These are phyloP conservation scores for Chiropotes sagulatus DNA, from an alignment of 2,797 vertebrate species.

Conservation along the genomic window DNA sequence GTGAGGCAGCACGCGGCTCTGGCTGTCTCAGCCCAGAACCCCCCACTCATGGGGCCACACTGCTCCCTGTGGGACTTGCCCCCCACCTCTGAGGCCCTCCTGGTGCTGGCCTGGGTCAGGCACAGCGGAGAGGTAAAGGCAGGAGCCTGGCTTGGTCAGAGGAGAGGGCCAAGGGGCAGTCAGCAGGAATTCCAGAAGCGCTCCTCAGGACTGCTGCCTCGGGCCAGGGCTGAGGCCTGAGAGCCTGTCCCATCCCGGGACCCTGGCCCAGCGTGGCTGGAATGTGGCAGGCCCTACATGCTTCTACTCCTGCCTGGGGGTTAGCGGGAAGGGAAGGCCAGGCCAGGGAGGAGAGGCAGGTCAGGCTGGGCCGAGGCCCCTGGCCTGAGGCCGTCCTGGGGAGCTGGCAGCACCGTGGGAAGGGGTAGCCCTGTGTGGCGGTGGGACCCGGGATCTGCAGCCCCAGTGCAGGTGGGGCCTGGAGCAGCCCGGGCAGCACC, in stretches of 20 bases:
- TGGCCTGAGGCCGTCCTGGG: neutral
- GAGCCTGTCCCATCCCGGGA: neutral
- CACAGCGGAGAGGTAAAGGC: neutral
- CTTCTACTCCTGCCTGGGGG: neutral
- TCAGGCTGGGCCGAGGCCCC: neutral
- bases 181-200: neutral
- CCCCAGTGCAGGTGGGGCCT: neutral
- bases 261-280: neutral
- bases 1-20: accelerated
- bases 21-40: neutral
- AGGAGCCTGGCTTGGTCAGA: neutral
- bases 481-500: neutral
- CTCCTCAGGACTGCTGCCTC: neutral
- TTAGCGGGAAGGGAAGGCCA: neutral
- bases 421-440: neutral
- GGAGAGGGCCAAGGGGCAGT: neutral
- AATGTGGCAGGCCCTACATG: neutral
- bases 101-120: neutral
- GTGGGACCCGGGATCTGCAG: neutral
- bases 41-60: neutral
- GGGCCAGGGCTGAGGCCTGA: too few species aligned
- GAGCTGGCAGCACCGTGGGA: too few species aligned
- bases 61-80: neutral
- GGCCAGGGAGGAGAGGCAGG: neutral
- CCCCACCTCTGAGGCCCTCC: neutral